These are phyloP conservation scores for Melanotaenia boesemani DNA, from an alignment of 2,797 vertebrate genomes.

Conservation along the genomic window DNA sequence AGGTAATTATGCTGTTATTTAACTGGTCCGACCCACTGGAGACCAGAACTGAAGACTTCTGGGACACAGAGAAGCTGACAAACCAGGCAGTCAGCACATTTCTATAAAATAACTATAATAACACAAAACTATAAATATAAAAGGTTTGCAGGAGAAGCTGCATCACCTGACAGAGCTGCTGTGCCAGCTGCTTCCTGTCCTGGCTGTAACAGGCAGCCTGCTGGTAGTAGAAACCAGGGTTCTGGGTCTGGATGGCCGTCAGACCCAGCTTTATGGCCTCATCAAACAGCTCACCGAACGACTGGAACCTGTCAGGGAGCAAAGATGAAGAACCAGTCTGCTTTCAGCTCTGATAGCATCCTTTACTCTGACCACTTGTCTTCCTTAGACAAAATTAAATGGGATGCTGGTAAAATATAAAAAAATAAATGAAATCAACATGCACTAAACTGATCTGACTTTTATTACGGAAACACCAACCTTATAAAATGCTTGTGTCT, in stretches of 20 bases:
- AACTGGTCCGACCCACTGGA: no score
- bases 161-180: constrained; percentile 85
- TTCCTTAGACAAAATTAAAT: no score
- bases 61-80: not conserved
- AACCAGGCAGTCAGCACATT: not conserved
- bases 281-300: constrained; percentile 97
- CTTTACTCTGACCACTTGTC: no score
- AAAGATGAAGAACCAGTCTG: not conserved
- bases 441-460: no score
- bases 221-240: constrained; percentile 99
- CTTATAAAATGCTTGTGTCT: no score
- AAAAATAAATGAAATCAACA: no score
- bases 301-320: constrained; percentile 89
- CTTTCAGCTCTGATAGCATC: no score
- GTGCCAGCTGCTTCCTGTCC: constrained; percentile 90
- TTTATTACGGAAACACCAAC: no score
- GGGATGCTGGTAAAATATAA: no score
- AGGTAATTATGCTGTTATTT: no score
- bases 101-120: not conserved
- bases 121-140: not conserved
- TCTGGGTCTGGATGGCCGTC: constrained; percentile 98
- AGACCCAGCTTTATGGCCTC: constrained; percentile 97
- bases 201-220: constrained; percentile 96
- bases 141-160: no score
- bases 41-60: no score